Conservation (phyloP, 2,888 invertebrate genomes). For the Drosophila mercatorum region DNA sequence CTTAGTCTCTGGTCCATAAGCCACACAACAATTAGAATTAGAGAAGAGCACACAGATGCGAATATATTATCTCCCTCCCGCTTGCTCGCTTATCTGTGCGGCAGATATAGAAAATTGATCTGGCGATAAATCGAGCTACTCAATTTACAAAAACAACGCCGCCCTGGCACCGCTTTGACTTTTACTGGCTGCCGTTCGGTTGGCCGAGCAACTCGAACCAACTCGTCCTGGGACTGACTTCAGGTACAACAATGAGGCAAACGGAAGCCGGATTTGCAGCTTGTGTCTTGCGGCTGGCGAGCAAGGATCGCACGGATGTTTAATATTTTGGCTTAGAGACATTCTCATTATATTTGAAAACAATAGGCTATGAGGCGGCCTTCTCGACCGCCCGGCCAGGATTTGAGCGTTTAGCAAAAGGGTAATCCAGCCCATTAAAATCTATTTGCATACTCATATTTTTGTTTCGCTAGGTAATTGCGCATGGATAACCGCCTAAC, state of each 20-base stretch:
- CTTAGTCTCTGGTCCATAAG: slow-evolving; percentile 57
- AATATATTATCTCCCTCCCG: slow-evolving; percentile 10
- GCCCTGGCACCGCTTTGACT: slow-evolving; percentile 73
- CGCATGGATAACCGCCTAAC: slow-evolving; percentile 80
- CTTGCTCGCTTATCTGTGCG: slow-evolving; percentile 63
- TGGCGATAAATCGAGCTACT: slow-evolving; percentile 76
- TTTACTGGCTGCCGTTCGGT: slow-evolving; percentile 53
- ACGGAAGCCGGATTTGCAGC: slow-evolving; percentile 74
- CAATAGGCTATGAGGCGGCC: slow-evolving; percentile 48
- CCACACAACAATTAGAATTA: slow-evolving; percentile 70
- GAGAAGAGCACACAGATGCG: slow-evolving; percentile 15
- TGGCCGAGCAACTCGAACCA: slow-evolving; percentile 12
- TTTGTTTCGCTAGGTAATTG: slow-evolving; percentile 83
- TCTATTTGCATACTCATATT: slow-evolving; percentile 81
- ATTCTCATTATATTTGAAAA: slow-evolving; percentile 81
- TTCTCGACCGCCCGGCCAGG: slow-evolving; percentile 55
- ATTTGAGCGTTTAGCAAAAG: slow-evolving; percentile 74
- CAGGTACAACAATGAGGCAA: slow-evolving; percentile 63
- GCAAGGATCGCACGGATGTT: slow-evolving; percentile 71
- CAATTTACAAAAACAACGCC: slow-evolving; percentile 73
- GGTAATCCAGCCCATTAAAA: slow-evolving; percentile 83
- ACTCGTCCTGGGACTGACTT: slow-evolving; percentile 51
- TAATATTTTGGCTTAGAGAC: slow-evolving; percentile 83
- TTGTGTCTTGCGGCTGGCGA: slow-evolving; percentile 32
- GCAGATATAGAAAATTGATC: slow-evolving; percentile 78